These are phyloP conservation scores for Mythimna albipuncta DNA, from an alignment of 2,888 invertebrate species.

Conservation along the genomic window DNA sequence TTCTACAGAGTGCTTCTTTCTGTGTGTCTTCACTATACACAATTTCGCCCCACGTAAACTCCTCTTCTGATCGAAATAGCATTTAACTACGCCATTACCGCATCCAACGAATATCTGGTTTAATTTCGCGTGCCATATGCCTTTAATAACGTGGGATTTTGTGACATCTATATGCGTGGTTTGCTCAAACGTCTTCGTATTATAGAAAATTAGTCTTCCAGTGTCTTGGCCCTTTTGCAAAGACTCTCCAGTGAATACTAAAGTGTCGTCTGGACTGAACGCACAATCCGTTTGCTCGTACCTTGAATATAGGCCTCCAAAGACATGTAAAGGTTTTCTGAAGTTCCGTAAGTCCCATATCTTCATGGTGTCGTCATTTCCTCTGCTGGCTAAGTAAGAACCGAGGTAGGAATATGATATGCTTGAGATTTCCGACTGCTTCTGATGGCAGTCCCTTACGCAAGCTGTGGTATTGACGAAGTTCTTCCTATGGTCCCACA, in stretches of 20 bases:
- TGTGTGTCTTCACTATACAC: constrained; percentile 95
- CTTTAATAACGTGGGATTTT: constrained; percentile 96
- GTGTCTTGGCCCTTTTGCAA: constrained; percentile 91
- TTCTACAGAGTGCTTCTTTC: constrained; percentile 95
- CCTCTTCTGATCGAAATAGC: constrained; percentile 96
- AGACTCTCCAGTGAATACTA: constrained; percentile 97
- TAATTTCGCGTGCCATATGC: constrained; percentile 99
- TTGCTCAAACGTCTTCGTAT: constrained; percentile 94
- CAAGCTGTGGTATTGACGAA: constrained; percentile 96
- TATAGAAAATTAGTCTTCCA: constrained; percentile 95
- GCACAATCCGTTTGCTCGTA: constrained; percentile 96
- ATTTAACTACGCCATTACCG: constrained; percentile 97
- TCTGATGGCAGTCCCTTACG: constrained; percentile 95
- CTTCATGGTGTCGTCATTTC: constrained; percentile 98
- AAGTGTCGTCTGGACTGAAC: constrained; percentile 98
- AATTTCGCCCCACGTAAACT: constrained; percentile 97
- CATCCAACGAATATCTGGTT: constrained; percentile 98
- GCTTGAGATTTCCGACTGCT: constrained; percentile 95
- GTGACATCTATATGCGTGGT: constrained; percentile 94
- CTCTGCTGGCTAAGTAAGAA: constrained; percentile 94
- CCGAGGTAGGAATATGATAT: constrained; percentile 97
- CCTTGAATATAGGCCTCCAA: constrained; percentile 94
- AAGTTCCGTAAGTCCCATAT: constrained; percentile 97
- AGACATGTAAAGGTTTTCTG: constrained; percentile 94
- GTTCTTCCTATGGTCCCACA: constrained; percentile 98